A percentile compares a stretch with the other conserved stretches of the same genome.
These are phyloP conservation scores for Brachionus rubens DNA, from an alignment of 1,140 invertebrate genomes.

Conservation along the genomic window DNA sequence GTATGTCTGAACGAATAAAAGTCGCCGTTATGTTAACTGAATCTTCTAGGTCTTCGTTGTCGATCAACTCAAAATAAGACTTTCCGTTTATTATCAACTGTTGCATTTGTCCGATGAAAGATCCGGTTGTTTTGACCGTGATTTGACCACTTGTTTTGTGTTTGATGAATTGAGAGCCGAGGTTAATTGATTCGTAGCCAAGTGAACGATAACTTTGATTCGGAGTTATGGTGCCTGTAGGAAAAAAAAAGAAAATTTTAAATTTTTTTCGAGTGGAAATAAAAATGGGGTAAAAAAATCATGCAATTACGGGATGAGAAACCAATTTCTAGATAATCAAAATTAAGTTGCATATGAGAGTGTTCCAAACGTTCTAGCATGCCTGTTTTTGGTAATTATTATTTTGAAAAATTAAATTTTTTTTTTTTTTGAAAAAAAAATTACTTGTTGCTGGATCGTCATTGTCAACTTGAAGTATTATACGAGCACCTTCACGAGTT, in stretches of 20 bases:
- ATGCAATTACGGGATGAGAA: slow-evolving; percentile 5
- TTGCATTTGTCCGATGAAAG: slow-evolving; percentile 40
- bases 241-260: not conserved
- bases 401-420: not conserved
- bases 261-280: too few relatives aligned
- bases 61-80: slow-evolving; percentile 39
- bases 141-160: not conserved
- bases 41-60: slow-evolving; percentile 5
- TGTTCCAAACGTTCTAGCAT: slow-evolving; percentile 4
- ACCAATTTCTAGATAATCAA: slow-evolving; percentile 24
- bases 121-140: not conserved
- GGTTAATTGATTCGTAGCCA: not conserved
- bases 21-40: not conserved
- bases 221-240: not conserved
- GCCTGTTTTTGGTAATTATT: not conserved
- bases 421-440: not conserved
- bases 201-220: not conserved
- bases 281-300: not conserved
- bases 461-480: slow-evolving; percentile 55
- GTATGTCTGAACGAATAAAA: slow-evolving; percentile 35
- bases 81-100: slow-evolving; percentile 36
- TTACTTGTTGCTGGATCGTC: slow-evolving; percentile 47
- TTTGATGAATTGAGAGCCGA: not conserved
- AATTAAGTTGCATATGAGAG: not conserved
- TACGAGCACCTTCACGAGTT: slow-evolving; percentile 52